Percentiles rank a stretch among this genome's conserved stretches.
Conservation (phyloP, 1,140 invertebrate genomes). For the Thrips palmi region DNA sequence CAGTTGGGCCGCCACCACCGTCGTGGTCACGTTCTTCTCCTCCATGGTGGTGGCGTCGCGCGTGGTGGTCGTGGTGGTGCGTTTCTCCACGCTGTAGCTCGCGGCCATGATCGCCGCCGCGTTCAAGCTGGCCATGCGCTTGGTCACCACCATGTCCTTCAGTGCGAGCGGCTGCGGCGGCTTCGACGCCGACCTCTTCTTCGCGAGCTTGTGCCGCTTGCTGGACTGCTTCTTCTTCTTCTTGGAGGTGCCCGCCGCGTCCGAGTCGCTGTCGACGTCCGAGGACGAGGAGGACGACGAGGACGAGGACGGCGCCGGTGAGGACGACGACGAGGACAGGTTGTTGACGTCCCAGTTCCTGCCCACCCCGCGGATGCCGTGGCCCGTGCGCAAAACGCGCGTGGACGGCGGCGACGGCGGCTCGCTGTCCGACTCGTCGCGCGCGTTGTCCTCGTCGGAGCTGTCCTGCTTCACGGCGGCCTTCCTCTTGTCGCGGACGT, state of each 20-base stretch:
- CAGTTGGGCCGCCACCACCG: neutral
- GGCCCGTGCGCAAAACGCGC: constrained; percentile 45
- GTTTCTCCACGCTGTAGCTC: constrained; percentile 62
- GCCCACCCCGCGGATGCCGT: constrained; percentile 51
- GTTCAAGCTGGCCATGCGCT: constrained; percentile 83
- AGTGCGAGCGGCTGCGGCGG: no score
- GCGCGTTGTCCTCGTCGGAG: no score
- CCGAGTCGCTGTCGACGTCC: constrained; percentile 21
- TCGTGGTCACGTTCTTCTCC: constrained; percentile 8
- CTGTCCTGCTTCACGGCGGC: neutral
- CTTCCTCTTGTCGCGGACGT: constrained; percentile 7
- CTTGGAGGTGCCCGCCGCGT: constrained; percentile 14
- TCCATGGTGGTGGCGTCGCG: constrained; percentile 17
- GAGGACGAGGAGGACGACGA: constrained; percentile 23
- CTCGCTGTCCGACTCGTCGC: no score
- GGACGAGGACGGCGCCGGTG: no score
- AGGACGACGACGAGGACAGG: constrained; percentile 35
- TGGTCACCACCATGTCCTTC: constrained; percentile 72
- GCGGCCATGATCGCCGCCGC: constrained; percentile 81
- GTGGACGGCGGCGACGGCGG: no score
- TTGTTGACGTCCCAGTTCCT: constrained; percentile 74
- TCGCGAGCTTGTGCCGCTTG: constrained; percentile 44
- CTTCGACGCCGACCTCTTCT: no score
- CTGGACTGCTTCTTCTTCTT: constrained; percentile 27
- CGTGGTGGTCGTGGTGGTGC: constrained; percentile 29